Evolutionary conservation across 1,140 invertebrate genomes (phyloP).

Genomic region (Physella acuta): DNA sequence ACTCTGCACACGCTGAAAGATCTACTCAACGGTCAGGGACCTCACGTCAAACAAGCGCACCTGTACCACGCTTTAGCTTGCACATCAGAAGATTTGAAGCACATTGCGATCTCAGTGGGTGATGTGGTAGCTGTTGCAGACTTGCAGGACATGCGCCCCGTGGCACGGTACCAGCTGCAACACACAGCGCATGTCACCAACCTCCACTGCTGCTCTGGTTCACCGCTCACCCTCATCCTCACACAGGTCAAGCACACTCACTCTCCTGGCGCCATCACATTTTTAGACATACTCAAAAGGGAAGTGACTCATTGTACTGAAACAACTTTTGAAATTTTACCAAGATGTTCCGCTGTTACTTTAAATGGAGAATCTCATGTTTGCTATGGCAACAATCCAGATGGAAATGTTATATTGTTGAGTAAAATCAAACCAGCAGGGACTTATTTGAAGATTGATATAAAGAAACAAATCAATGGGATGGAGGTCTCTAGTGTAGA

Average conservation of each 20-base stretch:
- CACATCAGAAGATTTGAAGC: neutral
- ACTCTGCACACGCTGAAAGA: neutral
- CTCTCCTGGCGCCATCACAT: neutral
- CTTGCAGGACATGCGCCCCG: neutral
- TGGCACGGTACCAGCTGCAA: neutral
- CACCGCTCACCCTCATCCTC: neutral
- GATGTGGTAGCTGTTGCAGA: neutral
- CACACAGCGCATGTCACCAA: neutral
- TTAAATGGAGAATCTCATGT: neutral
- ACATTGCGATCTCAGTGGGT: neutral
- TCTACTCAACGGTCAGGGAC: too few species aligned
- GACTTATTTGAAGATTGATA: neutral
- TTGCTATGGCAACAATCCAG: neutral
- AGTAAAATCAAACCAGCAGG: neutral
- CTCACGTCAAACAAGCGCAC: too few species aligned
- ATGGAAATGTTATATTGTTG: neutral
- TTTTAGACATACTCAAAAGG: neutral
- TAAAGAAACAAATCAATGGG: neutral
- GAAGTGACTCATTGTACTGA: neutral
- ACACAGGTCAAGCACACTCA: neutral
- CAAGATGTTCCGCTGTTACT: neutral
- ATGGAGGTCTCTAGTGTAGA: neutral
- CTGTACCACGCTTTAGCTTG: too few species aligned
- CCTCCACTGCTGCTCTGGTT: neutral
- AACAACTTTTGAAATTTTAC: neutral